phyloP scores from a whole-genome alignment of 2,888 invertebrate species.

The Drosophila vallismaia region DNA sequence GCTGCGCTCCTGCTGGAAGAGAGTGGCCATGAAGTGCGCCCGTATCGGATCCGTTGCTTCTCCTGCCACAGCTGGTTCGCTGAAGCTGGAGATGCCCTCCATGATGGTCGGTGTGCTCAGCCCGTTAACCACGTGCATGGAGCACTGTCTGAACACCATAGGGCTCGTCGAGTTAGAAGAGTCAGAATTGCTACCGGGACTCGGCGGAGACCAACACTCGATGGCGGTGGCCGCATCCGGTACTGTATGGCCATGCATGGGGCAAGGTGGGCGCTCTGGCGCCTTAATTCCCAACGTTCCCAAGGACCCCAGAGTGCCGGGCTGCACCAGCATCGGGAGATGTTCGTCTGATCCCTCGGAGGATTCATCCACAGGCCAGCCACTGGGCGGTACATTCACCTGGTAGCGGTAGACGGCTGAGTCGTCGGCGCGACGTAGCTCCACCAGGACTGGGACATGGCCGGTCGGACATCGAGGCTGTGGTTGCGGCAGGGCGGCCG shows the following conservation, averaged over 20 bases:
- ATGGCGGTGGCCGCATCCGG: not conserved
- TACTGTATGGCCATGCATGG: slow-evolving; percentile 23
- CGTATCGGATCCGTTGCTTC: slow-evolving; percentile 10
- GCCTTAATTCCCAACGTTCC: not conserved
- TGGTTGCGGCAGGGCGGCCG: slow-evolving; percentile 48
- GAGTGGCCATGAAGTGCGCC: slow-evolving; percentile 46
- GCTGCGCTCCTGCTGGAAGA: slow-evolving; percentile 32
- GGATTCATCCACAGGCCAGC: slow-evolving; percentile 1
- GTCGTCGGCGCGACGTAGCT: slow-evolving; percentile 52
- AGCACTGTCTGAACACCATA: slow-evolving; percentile 19
- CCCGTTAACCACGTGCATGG: slow-evolving; percentile 10
- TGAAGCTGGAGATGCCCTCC: slow-evolving; percentile 22
- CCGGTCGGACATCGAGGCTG: slow-evolving; percentile 40
- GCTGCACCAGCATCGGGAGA: slow-evolving; percentile 5
- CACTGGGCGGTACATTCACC: slow-evolving; percentile 53
- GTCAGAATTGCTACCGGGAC: not conserved
- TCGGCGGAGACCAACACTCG: slow-evolving; percentile 2
- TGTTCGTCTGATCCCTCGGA: not conserved
- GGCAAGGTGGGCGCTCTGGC: slow-evolving; percentile 21
- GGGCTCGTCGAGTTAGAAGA: not conserved
- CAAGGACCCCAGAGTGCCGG: not conserved
- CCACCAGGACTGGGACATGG: slow-evolving; percentile 61
- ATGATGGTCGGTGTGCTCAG: not conserved
- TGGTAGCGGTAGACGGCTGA: slow-evolving; percentile 52
- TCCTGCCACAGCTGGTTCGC: slow-evolving; percentile 9